Evolutionary conservation across 1,140 invertebrate genomes (phyloP).

Genomic region (Pseudomyrmex cubaensis): DNA sequence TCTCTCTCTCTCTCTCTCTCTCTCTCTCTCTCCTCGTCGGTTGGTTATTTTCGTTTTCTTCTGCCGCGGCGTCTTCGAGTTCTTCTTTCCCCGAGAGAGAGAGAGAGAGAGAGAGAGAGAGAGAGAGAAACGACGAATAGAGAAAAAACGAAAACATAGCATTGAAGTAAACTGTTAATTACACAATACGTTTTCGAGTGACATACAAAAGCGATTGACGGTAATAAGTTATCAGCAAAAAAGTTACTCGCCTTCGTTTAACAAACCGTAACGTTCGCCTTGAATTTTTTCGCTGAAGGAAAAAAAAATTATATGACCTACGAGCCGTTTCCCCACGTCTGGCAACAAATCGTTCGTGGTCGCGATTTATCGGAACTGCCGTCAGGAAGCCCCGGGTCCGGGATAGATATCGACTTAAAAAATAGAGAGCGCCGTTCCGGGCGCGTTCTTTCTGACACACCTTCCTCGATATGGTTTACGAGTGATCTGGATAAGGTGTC

Average conservation of each 20-base stretch:
- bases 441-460: conserved; percentile 6
- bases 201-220: background rate
- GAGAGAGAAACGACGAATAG: no score
- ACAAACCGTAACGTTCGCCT: background rate
- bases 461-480: conserved; percentile 31
- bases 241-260: background rate
- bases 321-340: background rate
- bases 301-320: background rate
- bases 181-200: background rate
- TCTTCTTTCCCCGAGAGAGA: no score
- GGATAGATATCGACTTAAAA: conserved; percentile 61
- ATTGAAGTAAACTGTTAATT: no score
- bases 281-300: background rate
- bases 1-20: no score
- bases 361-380: conserved; percentile 56
- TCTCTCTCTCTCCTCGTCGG: background rate
- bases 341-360: conserved; percentile 39
- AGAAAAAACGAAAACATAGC: no score
- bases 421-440: conserved; percentile 14
- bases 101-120: background rate
- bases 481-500: conserved; percentile 54
- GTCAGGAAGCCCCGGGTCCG: conserved; percentile 2
- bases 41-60: conserved; percentile 4
- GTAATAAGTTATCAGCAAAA: no score
- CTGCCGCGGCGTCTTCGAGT: no score